phyloP scores from a whole-genome alignment of 2,113 vertebrate genomes.

The Notarius quadriscutis region DNA sequence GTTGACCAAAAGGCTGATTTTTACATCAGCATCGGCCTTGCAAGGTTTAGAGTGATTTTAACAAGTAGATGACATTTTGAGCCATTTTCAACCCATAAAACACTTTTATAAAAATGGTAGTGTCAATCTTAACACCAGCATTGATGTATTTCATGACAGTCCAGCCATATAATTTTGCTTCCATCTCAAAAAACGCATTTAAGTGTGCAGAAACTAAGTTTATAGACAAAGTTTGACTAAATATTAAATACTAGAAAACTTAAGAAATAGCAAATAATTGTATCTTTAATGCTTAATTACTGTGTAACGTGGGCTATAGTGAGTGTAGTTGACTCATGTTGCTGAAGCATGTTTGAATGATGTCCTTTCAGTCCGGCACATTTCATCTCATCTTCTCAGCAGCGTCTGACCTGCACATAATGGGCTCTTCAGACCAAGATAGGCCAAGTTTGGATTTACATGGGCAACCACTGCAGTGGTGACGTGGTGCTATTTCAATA shows the following conservation, averaged over 20 bases:
- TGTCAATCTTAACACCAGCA: too few relatives aligned
- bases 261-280: not conserved
- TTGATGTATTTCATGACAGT: too few relatives aligned
- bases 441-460: not conserved
- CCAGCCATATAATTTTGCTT: too few relatives aligned
- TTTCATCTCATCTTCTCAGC: not conserved
- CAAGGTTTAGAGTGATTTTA: too few relatives aligned
- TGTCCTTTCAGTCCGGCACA: not conserved
- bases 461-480: not conserved
- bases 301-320: not conserved
- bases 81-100: too few relatives aligned
- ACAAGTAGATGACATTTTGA: too few relatives aligned
- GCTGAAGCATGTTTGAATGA: not conserved
- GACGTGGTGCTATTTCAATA: not conserved
- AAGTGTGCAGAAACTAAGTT: not conserved
- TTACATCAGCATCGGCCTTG: too few relatives aligned
- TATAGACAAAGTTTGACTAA: not conserved
- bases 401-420: not conserved
- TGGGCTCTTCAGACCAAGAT: not conserved
- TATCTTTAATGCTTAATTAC: not conserved
- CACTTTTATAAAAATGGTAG: too few relatives aligned
- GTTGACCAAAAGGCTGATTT: too few relatives aligned
- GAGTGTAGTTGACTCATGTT: not conserved
- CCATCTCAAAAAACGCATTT: too few relatives aligned
- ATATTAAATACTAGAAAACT: not conserved